These are phyloP conservation scores for Drosophila bocki DNA, from an alignment of 1,140 invertebrate species.

Conservation along the genomic window DNA sequence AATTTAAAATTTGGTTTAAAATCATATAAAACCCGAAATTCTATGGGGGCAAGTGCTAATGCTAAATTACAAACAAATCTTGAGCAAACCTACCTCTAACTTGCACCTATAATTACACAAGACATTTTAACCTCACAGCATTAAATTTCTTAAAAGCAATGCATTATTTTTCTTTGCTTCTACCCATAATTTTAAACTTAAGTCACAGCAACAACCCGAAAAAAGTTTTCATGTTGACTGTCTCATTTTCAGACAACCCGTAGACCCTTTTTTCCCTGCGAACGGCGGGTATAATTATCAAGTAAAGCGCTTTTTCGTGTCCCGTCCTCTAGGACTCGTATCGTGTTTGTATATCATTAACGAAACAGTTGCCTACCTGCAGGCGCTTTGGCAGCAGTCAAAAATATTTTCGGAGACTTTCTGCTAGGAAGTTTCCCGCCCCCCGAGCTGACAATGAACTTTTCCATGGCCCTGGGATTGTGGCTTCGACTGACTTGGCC, in stretches of 20 bases:
- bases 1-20: not conserved
- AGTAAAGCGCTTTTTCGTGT: slow-evolving; percentile 34
- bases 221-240: slow-evolving; percentile 6
- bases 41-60: not conserved
- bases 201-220: not conserved
- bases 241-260: slow-evolving; percentile 5
- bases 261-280: not conserved
- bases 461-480: not conserved
- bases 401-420: slow-evolving; percentile 6
- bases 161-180: not conserved
- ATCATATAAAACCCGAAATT: not conserved
- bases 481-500: slow-evolving; percentile 6
- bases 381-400: slow-evolving; percentile 48
- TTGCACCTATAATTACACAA: not conserved
- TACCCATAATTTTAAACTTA: not conserved
- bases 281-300: slow-evolving; percentile 21
- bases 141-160: not conserved
- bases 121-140: not conserved
- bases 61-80: not conserved
- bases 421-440: slow-evolving; percentile 6
- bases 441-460: slow-evolving; percentile 12
- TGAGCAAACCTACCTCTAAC: not conserved
- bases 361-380: slow-evolving; percentile 48
- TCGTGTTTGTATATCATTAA: slow-evolving; percentile 67
- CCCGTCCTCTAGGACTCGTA: not conserved